A percentile compares a stretch with the other conserved stretches of the same genome.
Conservation (phyloP, 2,888 invertebrate species). For the Hemithea aestivaria region DNA sequence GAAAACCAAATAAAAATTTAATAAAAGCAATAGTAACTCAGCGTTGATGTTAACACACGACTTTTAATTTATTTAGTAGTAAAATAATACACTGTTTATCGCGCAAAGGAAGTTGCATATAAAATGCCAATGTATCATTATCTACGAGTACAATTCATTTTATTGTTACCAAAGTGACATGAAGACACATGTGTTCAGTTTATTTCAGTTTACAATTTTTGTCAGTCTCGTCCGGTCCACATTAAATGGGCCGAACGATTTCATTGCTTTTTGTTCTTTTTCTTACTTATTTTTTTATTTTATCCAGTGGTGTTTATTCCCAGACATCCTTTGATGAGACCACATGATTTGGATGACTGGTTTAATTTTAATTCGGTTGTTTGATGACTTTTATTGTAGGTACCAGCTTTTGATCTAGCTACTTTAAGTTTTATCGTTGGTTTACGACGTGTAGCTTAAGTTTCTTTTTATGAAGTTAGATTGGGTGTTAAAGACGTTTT, state of each 20-base stretch:
- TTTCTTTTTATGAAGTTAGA: constrained; percentile 11
- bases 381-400: constrained; percentile 45
- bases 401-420: constrained; percentile 22
- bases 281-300: constrained; percentile 41
- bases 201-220: constrained; percentile 76
- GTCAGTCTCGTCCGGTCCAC: constrained; percentile 76
- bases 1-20: no score
- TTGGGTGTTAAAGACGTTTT: constrained; percentile 4
- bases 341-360: constrained; percentile 40
- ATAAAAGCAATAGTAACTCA: no score
- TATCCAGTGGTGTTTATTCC: constrained; percentile 45
- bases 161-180: constrained; percentile 44
- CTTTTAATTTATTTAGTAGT: no score
- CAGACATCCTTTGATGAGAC: constrained; percentile 69
- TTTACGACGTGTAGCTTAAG: constrained; percentile 20
- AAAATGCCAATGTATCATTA: constrained; percentile 23
- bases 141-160: constrained; percentile 23
- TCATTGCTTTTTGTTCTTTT: constrained; percentile 59
- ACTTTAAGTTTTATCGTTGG: constrained; percentile 19
- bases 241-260: constrained; percentile 76
- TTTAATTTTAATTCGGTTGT: constrained; percentile 53
- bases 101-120: constrained; percentile 4
- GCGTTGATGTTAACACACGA: no score
- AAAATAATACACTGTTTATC: no score
- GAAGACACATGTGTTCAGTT: constrained; percentile 70